phyloP scores from a whole-genome alignment of 2,113 vertebrate species.

The Scortum barcoo region DNA sequence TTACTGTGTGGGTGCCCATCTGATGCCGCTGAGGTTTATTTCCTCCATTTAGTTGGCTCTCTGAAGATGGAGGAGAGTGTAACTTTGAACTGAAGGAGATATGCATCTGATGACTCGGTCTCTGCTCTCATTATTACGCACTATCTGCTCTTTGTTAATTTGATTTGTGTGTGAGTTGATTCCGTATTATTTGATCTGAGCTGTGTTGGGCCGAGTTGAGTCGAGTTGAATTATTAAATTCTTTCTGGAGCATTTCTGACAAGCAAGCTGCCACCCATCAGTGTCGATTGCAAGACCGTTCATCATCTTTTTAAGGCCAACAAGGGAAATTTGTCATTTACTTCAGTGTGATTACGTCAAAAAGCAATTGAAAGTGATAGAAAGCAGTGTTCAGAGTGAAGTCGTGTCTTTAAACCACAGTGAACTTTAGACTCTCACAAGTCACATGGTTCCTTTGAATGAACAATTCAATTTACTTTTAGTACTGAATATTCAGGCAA shows the following conservation, averaged over 20 bases:
- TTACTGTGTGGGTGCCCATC: conserved; percentile 36
- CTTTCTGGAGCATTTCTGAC: conserved; percentile 14
- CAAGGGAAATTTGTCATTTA: conserved; percentile 7
- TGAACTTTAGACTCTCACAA: background rate
- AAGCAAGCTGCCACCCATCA: conserved; percentile 7
- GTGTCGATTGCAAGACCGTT: conserved; percentile 18
- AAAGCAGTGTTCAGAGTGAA: background rate
- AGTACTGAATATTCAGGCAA: background rate
- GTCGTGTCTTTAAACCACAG: background rate
- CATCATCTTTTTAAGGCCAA: conserved; percentile 15
- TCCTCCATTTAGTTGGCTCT: conserved; percentile 23
- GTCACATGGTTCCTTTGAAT: background rate
- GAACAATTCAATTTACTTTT: background rate
- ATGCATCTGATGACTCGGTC: conserved; percentile 52
- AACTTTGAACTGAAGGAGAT: conserved; percentile 54
- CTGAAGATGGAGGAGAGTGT: conserved; percentile 49
- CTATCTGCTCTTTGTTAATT: conserved; percentile 53
- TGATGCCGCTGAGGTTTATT: conserved; percentile 39
- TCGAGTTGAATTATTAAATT: conserved; percentile 31
- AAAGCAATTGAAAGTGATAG: conserved; percentile 8
- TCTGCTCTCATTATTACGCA: conserved; percentile 48
- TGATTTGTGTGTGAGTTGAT: conserved; percentile 55
- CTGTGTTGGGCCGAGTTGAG: conserved; percentile 31
- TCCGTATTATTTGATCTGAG: conserved; percentile 47
- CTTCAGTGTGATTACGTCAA: conserved; percentile 12